A percentile compares a stretch with the other conserved stretches of the same genome.
phyloP scores from a whole-genome alignment of 2,888 invertebrate species.

The Penaeus monodon region DNA sequence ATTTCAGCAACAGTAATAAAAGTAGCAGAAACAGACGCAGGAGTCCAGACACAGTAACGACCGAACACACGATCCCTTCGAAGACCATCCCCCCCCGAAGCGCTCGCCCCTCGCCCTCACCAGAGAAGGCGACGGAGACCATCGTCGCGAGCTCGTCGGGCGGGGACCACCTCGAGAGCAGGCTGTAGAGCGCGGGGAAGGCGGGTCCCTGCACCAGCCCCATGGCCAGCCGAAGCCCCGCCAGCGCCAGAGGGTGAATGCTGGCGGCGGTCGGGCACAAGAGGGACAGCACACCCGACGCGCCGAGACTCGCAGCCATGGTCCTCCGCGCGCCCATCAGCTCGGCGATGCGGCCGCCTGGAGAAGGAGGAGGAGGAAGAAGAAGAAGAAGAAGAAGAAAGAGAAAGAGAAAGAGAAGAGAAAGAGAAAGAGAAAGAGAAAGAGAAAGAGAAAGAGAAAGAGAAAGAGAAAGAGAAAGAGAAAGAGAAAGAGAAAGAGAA shows the following conservation, averaged over 20 bases:
- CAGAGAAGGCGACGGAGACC: neutral
- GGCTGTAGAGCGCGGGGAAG: constrained; percentile 22
- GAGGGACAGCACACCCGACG: constrained; percentile 68
- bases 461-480: no score
- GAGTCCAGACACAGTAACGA: no score
- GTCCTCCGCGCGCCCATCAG: constrained; percentile 71
- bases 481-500: no score
- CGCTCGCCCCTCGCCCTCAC: neutral
- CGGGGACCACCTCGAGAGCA: constrained; percentile 22
- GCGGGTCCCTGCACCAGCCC: constrained; percentile 68
- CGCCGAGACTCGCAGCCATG: constrained; percentile 67
- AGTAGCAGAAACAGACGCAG: no score
- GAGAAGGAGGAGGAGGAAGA: constrained; percentile 22
- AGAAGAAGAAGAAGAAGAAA: no score
- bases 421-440: fast-evolving
- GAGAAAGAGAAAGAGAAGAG: no score
- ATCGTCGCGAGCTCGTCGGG: constrained; percentile 15
- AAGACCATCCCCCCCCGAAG: no score
- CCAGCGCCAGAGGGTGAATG: constrained; percentile 62
- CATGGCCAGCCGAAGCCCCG: constrained; percentile 68
- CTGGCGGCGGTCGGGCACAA: constrained; percentile 69
- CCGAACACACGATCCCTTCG: no score
- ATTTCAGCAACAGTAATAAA: no score
- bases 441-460: no score
- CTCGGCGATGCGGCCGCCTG: constrained; percentile 70